Evolutionary conservation across 2,888 invertebrate species (phyloP).

Genomic region (Gerris lacustris): DNA sequence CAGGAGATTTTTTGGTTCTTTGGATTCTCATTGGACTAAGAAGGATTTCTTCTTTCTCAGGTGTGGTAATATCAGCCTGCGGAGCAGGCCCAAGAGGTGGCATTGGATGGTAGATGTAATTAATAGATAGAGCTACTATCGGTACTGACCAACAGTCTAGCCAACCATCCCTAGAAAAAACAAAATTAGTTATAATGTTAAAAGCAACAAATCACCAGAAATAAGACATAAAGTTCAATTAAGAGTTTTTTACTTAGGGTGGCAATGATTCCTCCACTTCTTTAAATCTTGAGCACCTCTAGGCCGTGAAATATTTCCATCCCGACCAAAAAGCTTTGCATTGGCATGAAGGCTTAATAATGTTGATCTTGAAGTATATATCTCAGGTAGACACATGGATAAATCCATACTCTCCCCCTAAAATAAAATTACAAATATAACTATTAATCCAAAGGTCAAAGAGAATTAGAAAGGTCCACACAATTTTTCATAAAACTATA

Average conservation of each 20-base stretch:
- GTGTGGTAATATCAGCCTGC: slow-evolving; percentile 84
- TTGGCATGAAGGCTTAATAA: slow-evolving; percentile 75
- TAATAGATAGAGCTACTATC: slow-evolving; percentile 80
- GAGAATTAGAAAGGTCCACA: too few species aligned
- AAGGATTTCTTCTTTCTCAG: slow-evolving; percentile 85
- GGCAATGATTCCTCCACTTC: slow-evolving; percentile 73
- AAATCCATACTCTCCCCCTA: slow-evolving; percentile 83
- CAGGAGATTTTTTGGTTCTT: slow-evolving; percentile 57
- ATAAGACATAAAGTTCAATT: neutral
- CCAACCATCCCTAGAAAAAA: slow-evolving; percentile 54
- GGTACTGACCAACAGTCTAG: slow-evolving; percentile 94
- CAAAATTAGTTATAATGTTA: neutral
- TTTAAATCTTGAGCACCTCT: slow-evolving; percentile 41
- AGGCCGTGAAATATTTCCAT: slow-evolving; percentile 44
- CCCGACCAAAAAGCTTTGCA: slow-evolving; percentile 69
- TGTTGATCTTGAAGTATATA: slow-evolving; percentile 73
- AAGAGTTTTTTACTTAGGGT: slow-evolving; percentile 40
- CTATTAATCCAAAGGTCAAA: neutral
- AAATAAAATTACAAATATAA: slow-evolving; percentile 15
- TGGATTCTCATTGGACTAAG: slow-evolving; percentile 86
- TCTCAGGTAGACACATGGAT: slow-evolving; percentile 80
- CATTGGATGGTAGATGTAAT: slow-evolving; percentile 83
- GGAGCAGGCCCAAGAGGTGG: slow-evolving; percentile 78
- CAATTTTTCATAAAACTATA: too few species aligned
- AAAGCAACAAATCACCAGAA: too few species aligned